phyloP scores from a whole-genome alignment of 1,140 invertebrate species.

The Drosophila ambigua region DNA sequence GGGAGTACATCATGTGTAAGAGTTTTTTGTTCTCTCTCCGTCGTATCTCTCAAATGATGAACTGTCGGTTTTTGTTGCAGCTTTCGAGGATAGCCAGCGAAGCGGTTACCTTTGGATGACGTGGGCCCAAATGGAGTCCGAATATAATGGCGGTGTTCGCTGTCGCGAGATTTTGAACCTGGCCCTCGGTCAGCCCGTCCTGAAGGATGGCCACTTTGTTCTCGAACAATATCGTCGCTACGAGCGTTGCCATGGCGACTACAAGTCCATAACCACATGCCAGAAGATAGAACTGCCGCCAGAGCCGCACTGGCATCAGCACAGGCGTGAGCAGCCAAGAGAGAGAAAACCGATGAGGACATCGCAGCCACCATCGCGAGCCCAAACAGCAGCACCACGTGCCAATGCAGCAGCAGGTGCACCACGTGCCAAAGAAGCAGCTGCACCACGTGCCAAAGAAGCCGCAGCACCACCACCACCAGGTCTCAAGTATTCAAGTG shows the following conservation, averaged over 20 bases:
- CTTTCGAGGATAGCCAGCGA: slow-evolving; percentile 52
- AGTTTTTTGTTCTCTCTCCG: too few relatives aligned
- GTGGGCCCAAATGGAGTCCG: slow-evolving; percentile 56
- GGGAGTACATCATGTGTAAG: slow-evolving; percentile 73
- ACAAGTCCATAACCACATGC: slow-evolving; percentile 46
- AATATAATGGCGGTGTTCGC: slow-evolving; percentile 30
- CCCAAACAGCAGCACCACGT: too few relatives aligned
- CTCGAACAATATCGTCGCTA: slow-evolving; percentile 48
- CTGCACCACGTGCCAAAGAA: not conserved
- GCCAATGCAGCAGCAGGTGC: not conserved
- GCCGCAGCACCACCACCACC: not conserved
- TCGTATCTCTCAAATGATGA: not conserved
- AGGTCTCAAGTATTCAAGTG: slow-evolving; percentile 61
- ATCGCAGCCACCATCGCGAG: not conserved
- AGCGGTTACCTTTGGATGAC: slow-evolving; percentile 44
- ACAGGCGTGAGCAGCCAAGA: not conserved
- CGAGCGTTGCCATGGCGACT: slow-evolving; percentile 57
- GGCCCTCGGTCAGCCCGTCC: slow-evolving; percentile 36
- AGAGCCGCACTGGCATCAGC: not conserved
- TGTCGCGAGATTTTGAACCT: slow-evolving; percentile 10
- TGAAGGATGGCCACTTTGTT: slow-evolving; percentile 29
- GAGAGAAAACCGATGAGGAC: not conserved
- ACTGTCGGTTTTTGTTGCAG: slow-evolving; percentile 10
- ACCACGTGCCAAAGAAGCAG: not conserved
- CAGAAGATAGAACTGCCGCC: slow-evolving; percentile 22